Evolutionary conservation across 2,797 vertebrate genomes (phyloP).

Genomic region (Tarsius wallacei): DNA sequence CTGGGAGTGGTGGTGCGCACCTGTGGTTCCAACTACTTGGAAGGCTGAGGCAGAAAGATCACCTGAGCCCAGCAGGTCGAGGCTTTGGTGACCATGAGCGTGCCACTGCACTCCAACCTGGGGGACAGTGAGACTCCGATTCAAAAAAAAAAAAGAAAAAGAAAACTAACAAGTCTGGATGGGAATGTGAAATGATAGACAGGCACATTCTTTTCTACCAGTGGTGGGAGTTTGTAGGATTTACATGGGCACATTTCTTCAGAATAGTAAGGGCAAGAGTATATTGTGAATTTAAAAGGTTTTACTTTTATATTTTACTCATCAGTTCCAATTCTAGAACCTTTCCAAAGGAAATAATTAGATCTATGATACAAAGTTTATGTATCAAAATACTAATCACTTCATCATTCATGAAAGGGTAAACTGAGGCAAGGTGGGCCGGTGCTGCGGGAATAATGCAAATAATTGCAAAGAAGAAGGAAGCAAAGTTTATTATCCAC

Average conservation of each 20-base stretch:
- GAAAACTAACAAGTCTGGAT: background rate
- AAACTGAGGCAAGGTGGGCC: no score
- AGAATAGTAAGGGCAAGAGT: background rate
- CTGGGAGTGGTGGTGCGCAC: no score
- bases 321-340: background rate
- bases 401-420: background rate
- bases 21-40: no score
- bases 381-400: background rate
- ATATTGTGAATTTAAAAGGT: background rate
- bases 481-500: no score
- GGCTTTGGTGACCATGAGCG: no score
- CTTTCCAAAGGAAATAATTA: constrained; percentile 32
- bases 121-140: no score
- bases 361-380: background rate
- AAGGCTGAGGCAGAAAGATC: no score
- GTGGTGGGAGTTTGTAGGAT: background rate
- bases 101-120: no score
- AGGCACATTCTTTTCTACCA: background rate
- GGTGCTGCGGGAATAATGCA: no score
- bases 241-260: background rate
- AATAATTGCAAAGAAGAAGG: no score
- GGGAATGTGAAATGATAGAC: background rate
- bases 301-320: constrained; percentile 18
- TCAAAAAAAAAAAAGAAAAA: no score
- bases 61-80: no score